Base-by-base conservation (phyloP, 2,113 vertebrate genomes). In the Daubentonia madagascariensis region DNA sequence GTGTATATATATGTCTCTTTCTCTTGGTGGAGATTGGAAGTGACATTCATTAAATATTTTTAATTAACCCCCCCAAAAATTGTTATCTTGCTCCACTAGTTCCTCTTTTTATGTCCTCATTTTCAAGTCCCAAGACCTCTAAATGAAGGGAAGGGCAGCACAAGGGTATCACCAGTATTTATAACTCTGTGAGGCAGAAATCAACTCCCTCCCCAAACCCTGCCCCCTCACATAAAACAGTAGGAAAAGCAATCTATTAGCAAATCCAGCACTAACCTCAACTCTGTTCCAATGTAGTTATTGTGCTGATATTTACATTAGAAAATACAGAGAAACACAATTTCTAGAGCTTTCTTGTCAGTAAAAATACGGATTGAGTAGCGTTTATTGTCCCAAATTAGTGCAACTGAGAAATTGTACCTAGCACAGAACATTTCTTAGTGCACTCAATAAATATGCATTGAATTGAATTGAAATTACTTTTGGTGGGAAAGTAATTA, bases 241-340 rank as follows among this genome's bases (percentile, higher is more conserved):
- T 52, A 88, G 48, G 65, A 45, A 89, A 86, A 96, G 20, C 23
- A 96, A 16, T 89, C 23, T 85, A 23, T 95, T 80, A 94, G 50
- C 9, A 43, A 57, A 88, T 61, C 73, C 4, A 96, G 3, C 78
- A 89, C 10, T 83, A 81, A 87, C 45, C 17, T 91, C 28, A 93
- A 11, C 79, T 96, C 67, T 96, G 50, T 87, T 70, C 32, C 65
- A 94, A 0, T 93, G 50, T 89, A 85, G 10, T 52, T 89, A 65
- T 91, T 94, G 70, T 85, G 37, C 93, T 84, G 40, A 96, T 88
- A 73, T 85, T 89, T 87, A n/a, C 37, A 63, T 81, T 86, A 85
- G 78, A 78, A 85, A 57, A 79, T 83, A 89, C 2, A 75, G 50
- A 73, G 65, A 85, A 91, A 93, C 9, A 73, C 28, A 80, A 63